Base-by-base conservation (phyloP, 2,888 invertebrate genomes). In the Drosophila nr. fundita region DNA sequence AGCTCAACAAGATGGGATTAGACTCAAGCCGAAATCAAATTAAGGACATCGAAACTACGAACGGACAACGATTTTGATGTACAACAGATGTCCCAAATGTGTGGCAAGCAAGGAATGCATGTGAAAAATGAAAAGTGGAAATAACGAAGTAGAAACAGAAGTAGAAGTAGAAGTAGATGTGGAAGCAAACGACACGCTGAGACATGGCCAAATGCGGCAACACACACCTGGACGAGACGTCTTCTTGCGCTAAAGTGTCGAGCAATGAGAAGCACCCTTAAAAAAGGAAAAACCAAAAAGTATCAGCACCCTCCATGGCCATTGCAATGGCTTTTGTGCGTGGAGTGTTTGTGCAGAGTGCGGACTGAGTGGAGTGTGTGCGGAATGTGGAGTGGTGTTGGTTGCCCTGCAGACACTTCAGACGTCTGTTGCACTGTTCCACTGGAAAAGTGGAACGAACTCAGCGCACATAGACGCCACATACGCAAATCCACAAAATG, bases 251-350 rank as follows among this genome's bases (percentile, higher is more conserved):
- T 73, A 80, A 80, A 68, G 50, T 76, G 67, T 54, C 54, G 40
- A 60, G 61, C 55, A 68, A 21, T 50, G 58, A 83, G 79, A 81
- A 87, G 80, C 90, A 87, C 90, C 87, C 89, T 75, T 87, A 75
- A 88, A 76, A 72, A 55, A 53, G 52, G 50, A 72, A 84, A 75
- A 61, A 68, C 48, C 63, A 74, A 72, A 80, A 61, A 57, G 21
- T 29, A 57, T 38, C 38, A 38, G 57, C 57, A 57, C 57, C 57
- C 57, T 40, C 42, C 59, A 50, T 11, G 32, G 54, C 45, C 48
- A 48, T 13, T 57, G 62, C 42, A 52, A 65, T 71, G 57, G 54
- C 62, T 32, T 62, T 62, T 32, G 58, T 60, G 52, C 36, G 36
- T 57, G 45, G 38, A 40, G 29, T 57, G 38, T 40, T 40, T 18